A percentile compares a stretch with the other conserved stretches of the same genome.
Evolutionary conservation across 92 coral and sea anemone genomes (phyloP).

Genomic region (Bergia sp.): DNA sequence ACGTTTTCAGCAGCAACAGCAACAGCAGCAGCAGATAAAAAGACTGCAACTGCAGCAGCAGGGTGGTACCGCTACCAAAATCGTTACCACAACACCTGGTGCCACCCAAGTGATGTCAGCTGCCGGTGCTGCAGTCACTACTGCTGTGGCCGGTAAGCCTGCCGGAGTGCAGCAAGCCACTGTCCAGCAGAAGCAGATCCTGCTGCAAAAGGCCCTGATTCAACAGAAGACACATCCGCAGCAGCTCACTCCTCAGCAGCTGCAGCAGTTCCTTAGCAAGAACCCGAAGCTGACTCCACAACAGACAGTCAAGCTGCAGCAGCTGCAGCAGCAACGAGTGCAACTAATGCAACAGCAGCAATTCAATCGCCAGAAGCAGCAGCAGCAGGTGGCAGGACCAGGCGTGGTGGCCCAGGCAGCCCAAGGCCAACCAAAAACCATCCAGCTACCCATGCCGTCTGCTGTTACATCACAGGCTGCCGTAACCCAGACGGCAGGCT

Average conservation of each 20-base stretch:
- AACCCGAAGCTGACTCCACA: slow-evolving; percentile 57
- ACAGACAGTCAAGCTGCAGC: slow-evolving; percentile 53
- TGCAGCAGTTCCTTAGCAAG: slow-evolving; percentile 46
- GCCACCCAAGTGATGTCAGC: slow-evolving; percentile 38
- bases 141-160: slow-evolving; percentile 39
- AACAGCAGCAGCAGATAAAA: slow-evolving; percentile 54
- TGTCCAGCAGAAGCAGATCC: slow-evolving; percentile 60
- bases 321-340: slow-evolving; percentile 51
- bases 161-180: slow-evolving; percentile 63
- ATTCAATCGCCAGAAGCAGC: slow-evolving; percentile 56
- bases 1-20: slow-evolving; percentile 55
- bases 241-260: slow-evolving; percentile 41
- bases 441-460: slow-evolving; percentile 50
- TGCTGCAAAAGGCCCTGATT: slow-evolving; percentile 56
- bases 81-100: slow-evolving; percentile 29
- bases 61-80: slow-evolving; percentile 25
- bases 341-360: slow-evolving; percentile 56
- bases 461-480: slow-evolving; percentile 32
- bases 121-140: slow-evolving; percentile 51
- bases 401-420: slow-evolving; percentile 52
- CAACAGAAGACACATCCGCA: slow-evolving; percentile 60
- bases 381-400: slow-evolving; percentile 55
- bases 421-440: slow-evolving; percentile 65
- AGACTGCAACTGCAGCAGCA: slow-evolving; percentile 40
- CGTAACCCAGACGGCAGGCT: slow-evolving; percentile 16